phyloP scores from a whole-genome alignment of 2,888 invertebrate species.

The Erebia epiphron region DNA sequence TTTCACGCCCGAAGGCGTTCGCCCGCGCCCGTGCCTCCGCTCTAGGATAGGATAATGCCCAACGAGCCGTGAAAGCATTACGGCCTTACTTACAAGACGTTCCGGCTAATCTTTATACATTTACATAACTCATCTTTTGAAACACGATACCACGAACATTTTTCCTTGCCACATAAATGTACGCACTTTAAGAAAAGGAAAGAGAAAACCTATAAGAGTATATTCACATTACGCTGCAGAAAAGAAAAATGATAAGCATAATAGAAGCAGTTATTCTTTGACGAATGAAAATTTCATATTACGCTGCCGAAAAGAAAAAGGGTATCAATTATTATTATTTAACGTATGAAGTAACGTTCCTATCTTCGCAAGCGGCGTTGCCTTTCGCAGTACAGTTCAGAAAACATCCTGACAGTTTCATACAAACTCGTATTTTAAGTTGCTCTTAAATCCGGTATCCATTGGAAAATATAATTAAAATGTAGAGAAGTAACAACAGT shows the following conservation, averaged over 20 bases:
- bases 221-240: neutral
- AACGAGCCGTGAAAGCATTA: constrained; percentile 62
- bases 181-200: neutral
- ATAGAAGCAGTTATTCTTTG: neutral
- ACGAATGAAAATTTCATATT: too few relatives aligned
- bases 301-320: neutral
- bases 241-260: neutral
- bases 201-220: neutral
- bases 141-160: constrained; percentile 2
- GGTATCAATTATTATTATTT: neutral
- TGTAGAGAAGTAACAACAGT: too few relatives aligned
- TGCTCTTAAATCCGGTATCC: neutral
- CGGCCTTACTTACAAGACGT: constrained; percentile 55
- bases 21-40: constrained; percentile 45
- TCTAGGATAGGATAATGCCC: constrained; percentile 49
- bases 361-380: too few relatives aligned
- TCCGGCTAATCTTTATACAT: constrained; percentile 50
- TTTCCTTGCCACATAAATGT: neutral
- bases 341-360: neutral
- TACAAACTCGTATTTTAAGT: too few relatives aligned
- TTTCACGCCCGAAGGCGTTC: constrained; percentile 54
- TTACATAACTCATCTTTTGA: constrained; percentile 33
- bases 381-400: neutral
- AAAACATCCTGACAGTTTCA: too few relatives aligned
- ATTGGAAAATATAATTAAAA: neutral